Evolutionary conservation across 1,140 invertebrate genomes (phyloP).

Genomic region (Oedothorax gibbosus): DNA sequence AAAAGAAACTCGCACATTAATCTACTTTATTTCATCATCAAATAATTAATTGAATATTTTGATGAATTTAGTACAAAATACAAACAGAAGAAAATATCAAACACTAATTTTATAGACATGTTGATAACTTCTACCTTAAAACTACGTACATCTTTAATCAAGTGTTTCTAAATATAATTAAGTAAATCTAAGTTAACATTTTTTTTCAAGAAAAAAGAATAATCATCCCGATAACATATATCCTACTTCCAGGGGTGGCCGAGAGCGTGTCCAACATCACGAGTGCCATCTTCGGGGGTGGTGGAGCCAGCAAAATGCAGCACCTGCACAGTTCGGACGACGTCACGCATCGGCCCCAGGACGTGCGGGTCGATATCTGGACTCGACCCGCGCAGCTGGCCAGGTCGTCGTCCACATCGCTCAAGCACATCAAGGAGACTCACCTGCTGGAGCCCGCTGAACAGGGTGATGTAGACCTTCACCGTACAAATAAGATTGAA

Average conservation of each 20-base stretch:
- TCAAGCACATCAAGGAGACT: slow-evolving; percentile 47
- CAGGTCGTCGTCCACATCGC: slow-evolving; percentile 50
- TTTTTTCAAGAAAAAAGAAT: neutral
- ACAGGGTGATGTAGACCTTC: slow-evolving; percentile 8
- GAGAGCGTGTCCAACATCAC: slow-evolving; percentile 58
- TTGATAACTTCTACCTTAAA: neutral
- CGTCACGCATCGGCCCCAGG: slow-evolving; percentile 16
- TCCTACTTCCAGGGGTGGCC: slow-evolving; percentile 27
- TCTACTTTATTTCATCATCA: no score
- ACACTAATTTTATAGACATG: neutral
- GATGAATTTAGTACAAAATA: no score
- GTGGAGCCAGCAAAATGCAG: neutral
- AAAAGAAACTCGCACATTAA: no score
- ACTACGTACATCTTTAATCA: neutral
- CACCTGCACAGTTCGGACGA: neutral
- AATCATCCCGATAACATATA: neutral
- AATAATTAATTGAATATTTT: no score
- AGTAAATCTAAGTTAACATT: neutral
- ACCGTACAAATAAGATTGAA: no score
- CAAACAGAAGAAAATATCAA: no score
- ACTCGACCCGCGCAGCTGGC: slow-evolving; percentile 34
- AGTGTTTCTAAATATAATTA: neutral
- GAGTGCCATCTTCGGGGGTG: slow-evolving; percentile 54
- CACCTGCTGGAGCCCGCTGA: slow-evolving; percentile 18
- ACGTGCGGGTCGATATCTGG: slow-evolving; percentile 50